Evolutionary conservation across 2,888 invertebrate species (phyloP), one percentile per base, ranked within the genome.

Genomic region (Oeneis ivallda): DNA sequence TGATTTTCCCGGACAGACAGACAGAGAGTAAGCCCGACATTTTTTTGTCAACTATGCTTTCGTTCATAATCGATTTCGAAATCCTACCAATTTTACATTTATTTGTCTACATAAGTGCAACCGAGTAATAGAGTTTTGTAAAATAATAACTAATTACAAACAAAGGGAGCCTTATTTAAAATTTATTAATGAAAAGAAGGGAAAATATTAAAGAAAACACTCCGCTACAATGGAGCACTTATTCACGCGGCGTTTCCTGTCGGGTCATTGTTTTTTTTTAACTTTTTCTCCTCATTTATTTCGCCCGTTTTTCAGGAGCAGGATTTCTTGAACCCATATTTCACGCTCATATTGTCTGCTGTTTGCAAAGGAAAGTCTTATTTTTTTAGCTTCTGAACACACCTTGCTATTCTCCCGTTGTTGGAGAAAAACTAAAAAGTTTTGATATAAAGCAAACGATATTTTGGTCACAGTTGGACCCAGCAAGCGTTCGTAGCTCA

Each of bases 271-370:
- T 61, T 41, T 85, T 87, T 84, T 79, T 81, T 80, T 80, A 80
- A 88, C 83, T 87, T 90, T 87, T 86, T 88, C 88, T 86, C 84
- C 88, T 89, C 88, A 88, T 88, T 90, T 89, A 87, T 86, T 81
- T 85, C 83, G 80, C 76, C 79, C 80, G 83, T 83, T 85, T 83
- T 82, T 81, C 81, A 81, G 76, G 78, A 65, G 72, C 89, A 89
- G 91, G 91, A 91, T 92, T 86, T 89, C 91, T 90, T 86, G 86
- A 84, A 83, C 89, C 89, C 91, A 88, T 92, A 91, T 92, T 91
- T 92, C 87, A 91, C 84, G 82, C 84, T 92, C 91, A 92, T 92
- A 92, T 92, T 92, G 91, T 87, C 79, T 79, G 72, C 76, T 75
- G 82, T 85, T 87, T 82, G 79, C 83, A 82, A 85, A 50, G 56